Evolutionary conservation across 2,888 invertebrate species (phyloP).

Genomic region (Mongoloraphidia duomilia): DNA sequence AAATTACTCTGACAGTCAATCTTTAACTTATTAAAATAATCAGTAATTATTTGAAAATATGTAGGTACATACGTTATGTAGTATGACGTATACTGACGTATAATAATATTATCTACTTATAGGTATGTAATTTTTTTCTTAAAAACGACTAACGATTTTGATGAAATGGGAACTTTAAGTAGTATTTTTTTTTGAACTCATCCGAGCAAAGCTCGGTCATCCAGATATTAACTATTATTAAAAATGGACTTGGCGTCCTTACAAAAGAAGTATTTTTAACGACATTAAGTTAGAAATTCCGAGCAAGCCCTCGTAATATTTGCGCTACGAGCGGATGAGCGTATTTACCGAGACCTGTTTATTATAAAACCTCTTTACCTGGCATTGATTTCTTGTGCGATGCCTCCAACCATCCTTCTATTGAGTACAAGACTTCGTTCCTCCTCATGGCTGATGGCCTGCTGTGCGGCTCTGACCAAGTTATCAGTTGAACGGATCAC

Average conservation of each 20-base stretch:
- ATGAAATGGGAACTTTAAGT: not conserved
- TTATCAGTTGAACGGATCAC: slow-evolving; percentile 97
- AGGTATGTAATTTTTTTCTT: too few species aligned
- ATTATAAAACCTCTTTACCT: slow-evolving; percentile 33
- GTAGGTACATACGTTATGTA: too few species aligned
- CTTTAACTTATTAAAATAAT: too few species aligned
- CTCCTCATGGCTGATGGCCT: slow-evolving; percentile 82
- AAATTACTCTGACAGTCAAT: too few species aligned
- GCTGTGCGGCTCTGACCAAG: slow-evolving; percentile 85
- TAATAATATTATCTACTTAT: too few species aligned
- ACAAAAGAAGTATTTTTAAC: not conserved
- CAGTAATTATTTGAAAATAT: too few species aligned
- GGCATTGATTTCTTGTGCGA: slow-evolving; percentile 90
- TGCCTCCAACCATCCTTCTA: slow-evolving; percentile 88
- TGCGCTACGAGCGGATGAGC: not conserved
- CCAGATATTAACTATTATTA: not conserved
- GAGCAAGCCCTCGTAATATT: too few species aligned
- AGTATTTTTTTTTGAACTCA: not conserved
- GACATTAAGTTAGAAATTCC: too few species aligned
- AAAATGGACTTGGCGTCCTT: not conserved
- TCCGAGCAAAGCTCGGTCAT: too few species aligned
- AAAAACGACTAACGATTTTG: not conserved
- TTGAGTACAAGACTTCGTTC: slow-evolving; percentile 84
- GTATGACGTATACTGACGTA: too few species aligned
- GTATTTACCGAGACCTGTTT: too few species aligned